Conservation (phyloP, 1,140 invertebrate species). For the Lucilia sericata region DNA sequence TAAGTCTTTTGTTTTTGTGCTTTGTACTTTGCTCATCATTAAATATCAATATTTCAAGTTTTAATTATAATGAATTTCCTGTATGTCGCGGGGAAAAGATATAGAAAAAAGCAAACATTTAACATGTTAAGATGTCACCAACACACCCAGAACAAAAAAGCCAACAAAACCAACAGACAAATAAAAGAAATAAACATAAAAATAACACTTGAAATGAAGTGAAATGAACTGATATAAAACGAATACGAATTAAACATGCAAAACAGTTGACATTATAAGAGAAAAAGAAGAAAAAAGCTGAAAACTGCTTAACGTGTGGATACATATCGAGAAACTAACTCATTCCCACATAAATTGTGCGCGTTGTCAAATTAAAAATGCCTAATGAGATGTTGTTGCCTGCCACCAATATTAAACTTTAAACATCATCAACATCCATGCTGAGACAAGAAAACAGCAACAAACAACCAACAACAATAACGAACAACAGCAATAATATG, state of each 20-base stretch:
- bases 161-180: neutral
- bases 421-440: constrained; percentile 28
- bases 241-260: neutral
- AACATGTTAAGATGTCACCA: neutral
- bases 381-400: constrained; percentile 62
- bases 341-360: constrained; percentile 64
- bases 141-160: neutral
- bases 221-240: neutral
- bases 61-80: constrained; percentile 30
- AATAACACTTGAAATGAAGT: constrained; percentile 20
- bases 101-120: neutral
- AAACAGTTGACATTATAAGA: constrained; percentile 21
- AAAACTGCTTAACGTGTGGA: neutral
- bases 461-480: constrained; percentile 1
- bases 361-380: constrained; percentile 66
- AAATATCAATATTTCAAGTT: constrained; percentile 29
- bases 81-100: neutral
- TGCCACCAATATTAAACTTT: constrained; percentile 30
- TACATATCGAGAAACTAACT: constrained; percentile 31
- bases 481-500: neutral
- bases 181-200: neutral
- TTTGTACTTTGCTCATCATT: neutral
- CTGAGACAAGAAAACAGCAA: neutral
- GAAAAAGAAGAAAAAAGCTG: neutral
- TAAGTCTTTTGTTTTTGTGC: constrained; percentile 30